A percentile compares a stretch with the other conserved stretches of the same genome.
Evolutionary conservation across 2,797 vertebrate species (phyloP).

Genomic region (Hydrocynus forskahlii): DNA sequence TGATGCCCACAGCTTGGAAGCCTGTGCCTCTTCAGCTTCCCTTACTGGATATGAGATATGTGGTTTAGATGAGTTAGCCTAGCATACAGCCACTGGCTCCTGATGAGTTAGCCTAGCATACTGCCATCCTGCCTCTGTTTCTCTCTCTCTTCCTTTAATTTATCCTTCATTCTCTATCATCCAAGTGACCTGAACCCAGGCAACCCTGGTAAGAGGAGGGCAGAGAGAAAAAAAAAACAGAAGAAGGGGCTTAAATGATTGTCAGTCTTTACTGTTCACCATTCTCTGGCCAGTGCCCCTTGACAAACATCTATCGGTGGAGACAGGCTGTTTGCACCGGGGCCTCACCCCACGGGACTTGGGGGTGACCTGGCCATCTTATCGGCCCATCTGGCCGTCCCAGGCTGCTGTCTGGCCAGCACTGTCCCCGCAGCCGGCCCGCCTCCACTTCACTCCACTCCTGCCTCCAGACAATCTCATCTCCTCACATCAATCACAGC

Average conservation of each 20-base stretch:
- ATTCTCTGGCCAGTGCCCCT: conserved; percentile 49
- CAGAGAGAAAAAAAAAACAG: conserved; percentile 33
- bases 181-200: conserved; percentile 30
- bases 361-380: conserved; percentile 63
- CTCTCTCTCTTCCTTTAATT: conserved; percentile 19
- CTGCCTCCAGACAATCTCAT: conserved; percentile 65
- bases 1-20: conserved; percentile 17
- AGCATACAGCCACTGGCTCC: conserved; percentile 20
- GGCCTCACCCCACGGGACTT: conserved; percentile 57
- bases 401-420: conserved; percentile 43
- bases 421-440: conserved; percentile 13
- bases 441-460: conserved; percentile 43
- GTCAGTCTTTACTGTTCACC: conserved; percentile 58
- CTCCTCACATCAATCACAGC: conserved; percentile 61
- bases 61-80: conserved; percentile 21
- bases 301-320: conserved; percentile 70
- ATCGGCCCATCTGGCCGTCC: conserved; percentile 60
- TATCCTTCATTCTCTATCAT: conserved; percentile 36
- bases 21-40: neutral
- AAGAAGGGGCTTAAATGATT: conserved; percentile 52
- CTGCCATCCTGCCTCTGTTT: neutral
- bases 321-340: conserved; percentile 61
- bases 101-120: conserved; percentile 8
- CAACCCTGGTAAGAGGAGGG: conserved; percentile 42
- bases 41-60: conserved; percentile 4